These are phyloP conservation scores for Clanis bilineata DNA, from an alignment of 2,888 invertebrate species.

Conservation along the genomic window DNA sequence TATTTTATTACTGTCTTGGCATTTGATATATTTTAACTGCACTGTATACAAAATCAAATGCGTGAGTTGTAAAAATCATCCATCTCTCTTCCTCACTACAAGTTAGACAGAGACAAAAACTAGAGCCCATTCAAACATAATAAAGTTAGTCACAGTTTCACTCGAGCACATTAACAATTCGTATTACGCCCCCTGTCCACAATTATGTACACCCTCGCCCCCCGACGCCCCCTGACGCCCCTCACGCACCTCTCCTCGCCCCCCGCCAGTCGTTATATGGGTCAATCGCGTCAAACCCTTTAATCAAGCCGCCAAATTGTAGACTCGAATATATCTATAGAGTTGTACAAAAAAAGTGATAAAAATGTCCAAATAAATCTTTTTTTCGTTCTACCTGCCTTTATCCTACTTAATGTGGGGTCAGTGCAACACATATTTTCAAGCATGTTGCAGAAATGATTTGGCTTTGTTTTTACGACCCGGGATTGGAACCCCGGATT, in stretches of 20 bases:
- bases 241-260: not conserved
- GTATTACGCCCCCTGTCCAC: constrained; percentile 23
- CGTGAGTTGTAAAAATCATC: too few relatives aligned
- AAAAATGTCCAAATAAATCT: too few relatives aligned
- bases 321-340: constrained; percentile 7
- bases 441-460: too few relatives aligned
- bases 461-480: too few relatives aligned
- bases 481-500: too few relatives aligned
- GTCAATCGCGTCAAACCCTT: constrained; percentile 34
- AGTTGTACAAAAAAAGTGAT: not conserved
- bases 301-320: constrained; percentile 31
- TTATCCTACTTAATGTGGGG: too few relatives aligned
- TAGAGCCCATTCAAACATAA: not conserved
- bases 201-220: constrained; percentile 25
- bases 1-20: too few relatives aligned
- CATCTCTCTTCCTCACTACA: too few relatives aligned
- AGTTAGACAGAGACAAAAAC: not conserved
- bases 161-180: constrained; percentile 30
- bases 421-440: too few relatives aligned
- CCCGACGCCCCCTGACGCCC: not conserved
- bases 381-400: too few relatives aligned
- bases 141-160: not conserved
- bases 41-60: too few relatives aligned
- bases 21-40: too few relatives aligned
- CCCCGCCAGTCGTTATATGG: constrained; percentile 21